Evolutionary conservation across 2,113 vertebrate species (phyloP).

Genomic region (Lasiurus cinereus): DNA sequence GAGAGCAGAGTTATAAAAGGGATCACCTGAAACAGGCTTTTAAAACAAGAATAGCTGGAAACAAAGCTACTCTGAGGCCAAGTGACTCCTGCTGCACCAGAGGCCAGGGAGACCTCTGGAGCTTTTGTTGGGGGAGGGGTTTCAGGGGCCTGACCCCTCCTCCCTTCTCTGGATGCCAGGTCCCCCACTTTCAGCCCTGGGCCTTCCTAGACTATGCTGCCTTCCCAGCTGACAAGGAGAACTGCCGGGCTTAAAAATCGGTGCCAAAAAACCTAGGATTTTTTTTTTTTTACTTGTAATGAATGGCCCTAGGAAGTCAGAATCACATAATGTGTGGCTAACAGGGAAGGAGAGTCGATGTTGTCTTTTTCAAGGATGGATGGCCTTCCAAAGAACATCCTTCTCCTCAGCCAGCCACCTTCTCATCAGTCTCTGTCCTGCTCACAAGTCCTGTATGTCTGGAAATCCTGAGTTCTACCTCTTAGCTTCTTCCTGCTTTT

Average conservation of each 20-base stretch:
- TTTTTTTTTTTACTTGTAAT: neutral
- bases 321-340: neutral
- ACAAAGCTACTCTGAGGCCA: neutral
- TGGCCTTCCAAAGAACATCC: neutral
- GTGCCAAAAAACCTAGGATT: neutral
- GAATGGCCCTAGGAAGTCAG: neutral
- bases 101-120: neutral
- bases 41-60: neutral
- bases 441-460: too few species aligned
- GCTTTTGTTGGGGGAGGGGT: fast-evolving
- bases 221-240: neutral
- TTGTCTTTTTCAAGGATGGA: neutral
- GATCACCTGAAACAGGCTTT: neutral
- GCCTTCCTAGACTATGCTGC: fast-evolving
- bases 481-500: neutral
- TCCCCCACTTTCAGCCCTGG: neutral
- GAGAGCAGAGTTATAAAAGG: neutral
- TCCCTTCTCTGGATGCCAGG: neutral
- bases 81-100: neutral
- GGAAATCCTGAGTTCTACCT: neutral
- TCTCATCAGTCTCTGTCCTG: neutral
- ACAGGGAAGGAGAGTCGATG: neutral
- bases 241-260: neutral
- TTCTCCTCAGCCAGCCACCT: neutral
- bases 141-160: neutral